These are phyloP conservation scores for Chrysemys picta DNA, from an alignment of 2,113 vertebrate genomes.

Conservation along the genomic window DNA sequence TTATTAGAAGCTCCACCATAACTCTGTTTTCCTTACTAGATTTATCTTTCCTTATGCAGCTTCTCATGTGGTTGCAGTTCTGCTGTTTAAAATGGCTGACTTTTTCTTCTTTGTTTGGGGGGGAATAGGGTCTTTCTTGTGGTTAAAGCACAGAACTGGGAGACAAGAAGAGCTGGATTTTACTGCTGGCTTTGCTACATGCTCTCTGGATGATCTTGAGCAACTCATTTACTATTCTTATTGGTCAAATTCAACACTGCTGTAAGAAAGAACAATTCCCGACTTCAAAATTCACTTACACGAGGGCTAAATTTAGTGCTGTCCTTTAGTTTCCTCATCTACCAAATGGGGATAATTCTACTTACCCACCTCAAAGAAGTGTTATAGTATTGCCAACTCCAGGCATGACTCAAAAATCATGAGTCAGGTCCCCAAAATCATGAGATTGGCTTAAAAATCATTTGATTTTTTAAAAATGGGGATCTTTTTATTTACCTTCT, in stretches of 20 bases:
- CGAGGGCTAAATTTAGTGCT: slow-evolving; percentile 24
- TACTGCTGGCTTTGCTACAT: neutral
- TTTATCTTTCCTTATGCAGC: neutral
- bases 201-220: neutral
- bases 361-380: slow-evolving; percentile 25
- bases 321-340: slow-evolving; percentile 46
- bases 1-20: neutral
- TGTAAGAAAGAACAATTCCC: neutral
- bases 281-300: neutral
- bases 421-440: neutral
- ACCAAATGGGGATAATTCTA: slow-evolving; percentile 28
- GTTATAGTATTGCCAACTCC: slow-evolving; percentile 33
- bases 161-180: slow-evolving; percentile 2
- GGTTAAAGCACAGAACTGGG: neutral
- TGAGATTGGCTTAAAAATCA: slow-evolving; percentile 36
- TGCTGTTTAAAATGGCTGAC: slow-evolving; percentile 38
- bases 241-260: neutral
- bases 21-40: neutral
- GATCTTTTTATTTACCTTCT: slow-evolving; percentile 24
- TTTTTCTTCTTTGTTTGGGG: slow-evolving; percentile 16
- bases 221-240: neutral
- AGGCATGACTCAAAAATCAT: neutral
- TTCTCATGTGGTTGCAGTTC: neutral
- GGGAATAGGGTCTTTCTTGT: neutral
- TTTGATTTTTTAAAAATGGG: neutral